A percentile compares a stretch with the other conserved stretches of the same genome.
Conservation (phyloP, 2,888 invertebrate genomes). For the Agrilus mali region DNA sequence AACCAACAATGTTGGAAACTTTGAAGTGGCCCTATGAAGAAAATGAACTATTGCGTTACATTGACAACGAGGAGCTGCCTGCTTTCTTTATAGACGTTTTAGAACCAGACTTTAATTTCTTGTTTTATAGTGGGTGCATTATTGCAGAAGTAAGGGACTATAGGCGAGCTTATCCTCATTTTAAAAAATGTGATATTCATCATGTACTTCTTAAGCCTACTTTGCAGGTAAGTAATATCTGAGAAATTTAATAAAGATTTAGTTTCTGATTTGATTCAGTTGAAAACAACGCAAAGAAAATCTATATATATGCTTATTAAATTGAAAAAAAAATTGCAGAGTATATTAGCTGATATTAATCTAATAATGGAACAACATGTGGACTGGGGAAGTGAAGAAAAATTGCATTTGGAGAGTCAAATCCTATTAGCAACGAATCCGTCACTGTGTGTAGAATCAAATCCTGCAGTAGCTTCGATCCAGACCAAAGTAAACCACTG, state of each 20-base stretch:
- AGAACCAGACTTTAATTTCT: conserved; percentile 68
- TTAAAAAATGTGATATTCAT: conserved; percentile 63
- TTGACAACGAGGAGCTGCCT: conserved; percentile 85
- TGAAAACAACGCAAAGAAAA: background rate
- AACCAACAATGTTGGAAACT: conserved; percentile 54
- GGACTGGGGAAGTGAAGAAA: conserved; percentile 62
- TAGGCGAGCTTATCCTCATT: conserved; percentile 64
- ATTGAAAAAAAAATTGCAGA: conserved; percentile 44
- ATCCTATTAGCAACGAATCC: conserved; percentile 76
- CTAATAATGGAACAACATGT: conserved; percentile 27
- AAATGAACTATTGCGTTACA: conserved; percentile 73
- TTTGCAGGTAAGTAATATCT: conserved; percentile 52
- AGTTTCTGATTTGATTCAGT: background rate
- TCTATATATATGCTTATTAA: background rate
- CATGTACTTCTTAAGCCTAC: conserved; percentile 81
- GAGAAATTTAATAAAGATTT: background rate
- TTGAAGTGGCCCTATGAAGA: conserved; percentile 81
- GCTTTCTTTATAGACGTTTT: conserved; percentile 74
- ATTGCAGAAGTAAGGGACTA: conserved; percentile 85
- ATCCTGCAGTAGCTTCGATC: conserved; percentile 65
- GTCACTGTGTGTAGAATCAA: conserved; percentile 80
- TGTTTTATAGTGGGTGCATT: conserved; percentile 86
- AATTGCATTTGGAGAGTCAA: conserved; percentile 69
- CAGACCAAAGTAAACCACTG: conserved; percentile 66
- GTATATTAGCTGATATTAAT: conserved; percentile 34